phyloP scores from a whole-genome alignment of 2,113 vertebrate species.

The Arvicanthis niloticus region DNA sequence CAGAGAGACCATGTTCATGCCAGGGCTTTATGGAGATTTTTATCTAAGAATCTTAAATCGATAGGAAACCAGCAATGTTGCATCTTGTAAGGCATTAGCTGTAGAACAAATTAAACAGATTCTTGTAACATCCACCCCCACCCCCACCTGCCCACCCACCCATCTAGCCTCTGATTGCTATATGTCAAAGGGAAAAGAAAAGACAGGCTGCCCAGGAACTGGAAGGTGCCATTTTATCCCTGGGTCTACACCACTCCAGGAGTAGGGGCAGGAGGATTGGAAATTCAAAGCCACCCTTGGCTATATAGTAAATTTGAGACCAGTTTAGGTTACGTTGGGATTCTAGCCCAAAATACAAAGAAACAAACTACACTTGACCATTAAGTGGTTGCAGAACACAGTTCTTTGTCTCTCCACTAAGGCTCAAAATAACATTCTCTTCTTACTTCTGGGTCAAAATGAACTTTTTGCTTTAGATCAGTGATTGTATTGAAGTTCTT shows the following conservation, averaged over 20 bases:
- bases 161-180: not conserved
- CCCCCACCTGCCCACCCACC: not conserved
- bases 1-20: not conserved
- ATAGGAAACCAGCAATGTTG: not conserved
- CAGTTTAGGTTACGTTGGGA: not conserved
- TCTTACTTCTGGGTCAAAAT: not conserved
- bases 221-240: not conserved
- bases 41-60: not conserved
- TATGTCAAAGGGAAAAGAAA: not conserved
- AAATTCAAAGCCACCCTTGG: not conserved
- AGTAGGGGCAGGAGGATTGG: not conserved
- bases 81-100: not conserved
- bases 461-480: constrained; percentile 41
- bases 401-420: not conserved
- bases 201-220: not conserved
- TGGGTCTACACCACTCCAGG: not conserved
- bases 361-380: not conserved
- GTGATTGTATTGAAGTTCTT: not conserved
- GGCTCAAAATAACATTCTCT: not conserved
- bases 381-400: not conserved
- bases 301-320: not conserved
- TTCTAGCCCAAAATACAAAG: not conserved
- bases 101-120: not conserved
- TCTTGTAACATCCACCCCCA: not conserved
- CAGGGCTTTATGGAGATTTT: not conserved